Evolutionary conservation across 2,888 invertebrate species (phyloP).

Genomic region (Drosophila anceps): DNA sequence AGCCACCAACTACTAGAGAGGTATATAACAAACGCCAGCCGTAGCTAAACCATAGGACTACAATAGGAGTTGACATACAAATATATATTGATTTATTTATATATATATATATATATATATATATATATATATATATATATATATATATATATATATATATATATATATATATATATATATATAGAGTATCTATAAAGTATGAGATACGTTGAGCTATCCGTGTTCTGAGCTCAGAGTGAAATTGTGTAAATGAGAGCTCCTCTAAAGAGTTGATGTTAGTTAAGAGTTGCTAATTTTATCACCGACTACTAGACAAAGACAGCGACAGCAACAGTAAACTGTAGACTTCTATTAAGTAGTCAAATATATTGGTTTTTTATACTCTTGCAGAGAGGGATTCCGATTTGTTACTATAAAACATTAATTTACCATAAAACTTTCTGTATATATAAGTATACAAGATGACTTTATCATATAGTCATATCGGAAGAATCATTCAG

Average conservation of each 20-base stretch:
- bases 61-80: constrained; percentile 13
- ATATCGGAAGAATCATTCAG: neutral
- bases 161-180: constrained; percentile 10
- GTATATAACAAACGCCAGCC: constrained; percentile 24
- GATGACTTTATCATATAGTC: neutral
- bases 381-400: neutral
- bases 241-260: neutral
- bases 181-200: constrained; percentile 3
- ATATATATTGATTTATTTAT: constrained; percentile 7
- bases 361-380: neutral
- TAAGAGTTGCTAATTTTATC: constrained; percentile 17
- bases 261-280: constrained; percentile 19
- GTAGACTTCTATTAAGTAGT: constrained; percentile 13
- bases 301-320: constrained; percentile 23
- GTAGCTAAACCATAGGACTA: constrained; percentile 9
- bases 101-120: constrained; percentile 9
- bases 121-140: constrained; percentile 4
- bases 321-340: constrained; percentile 15
- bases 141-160: constrained; percentile 1
- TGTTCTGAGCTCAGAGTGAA: constrained; percentile 6
- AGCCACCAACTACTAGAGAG: constrained; percentile 43
- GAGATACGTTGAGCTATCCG: constrained; percentile 22
- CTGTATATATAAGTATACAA: too few species aligned
- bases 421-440: too few species aligned
- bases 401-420: too few species aligned